Conservation (phyloP, 2,113 vertebrate genomes). For the Istiophorus platypterus region DNA sequence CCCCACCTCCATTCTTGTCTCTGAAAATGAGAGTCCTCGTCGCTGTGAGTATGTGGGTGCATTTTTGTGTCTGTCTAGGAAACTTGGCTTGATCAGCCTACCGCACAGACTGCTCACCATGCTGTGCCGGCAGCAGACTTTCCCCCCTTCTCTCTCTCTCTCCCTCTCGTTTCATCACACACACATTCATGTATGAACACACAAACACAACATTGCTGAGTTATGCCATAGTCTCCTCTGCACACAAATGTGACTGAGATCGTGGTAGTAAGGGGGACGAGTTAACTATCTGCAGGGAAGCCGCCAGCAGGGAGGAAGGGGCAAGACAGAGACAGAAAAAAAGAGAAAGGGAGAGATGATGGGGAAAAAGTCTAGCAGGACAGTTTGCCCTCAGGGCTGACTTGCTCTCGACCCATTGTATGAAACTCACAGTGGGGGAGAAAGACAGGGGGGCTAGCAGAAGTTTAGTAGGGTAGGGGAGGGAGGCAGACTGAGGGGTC, state of each 20-base stretch:
- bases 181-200: conserved; percentile 35
- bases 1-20: conserved; percentile 70
- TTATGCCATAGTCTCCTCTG: conserved; percentile 52
- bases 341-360: conserved; percentile 34
- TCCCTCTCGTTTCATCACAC: conserved; percentile 17
- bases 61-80: conserved; percentile 73
- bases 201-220: conserved; percentile 31
- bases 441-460: conserved; percentile 47
- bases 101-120: conserved; percentile 78
- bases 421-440: conserved; percentile 63
- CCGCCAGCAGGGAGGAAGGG: conserved; percentile 39
- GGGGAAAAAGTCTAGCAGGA: conserved; percentile 51
- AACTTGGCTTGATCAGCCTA: conserved; percentile 77
- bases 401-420: conserved; percentile 68
- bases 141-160: conserved; percentile 29
- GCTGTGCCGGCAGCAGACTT: conserved; percentile 72
- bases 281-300: conserved; percentile 78
- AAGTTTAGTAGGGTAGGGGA: conserved; percentile 43
- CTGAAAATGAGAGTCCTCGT: conserved; percentile 73
- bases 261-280: conserved; percentile 78
- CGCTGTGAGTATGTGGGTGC: conserved; percentile 72
- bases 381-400: conserved; percentile 66
- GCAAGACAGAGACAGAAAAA: conserved; percentile 21
- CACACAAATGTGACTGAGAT: conserved; percentile 71
- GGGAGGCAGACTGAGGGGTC: conserved; percentile 49